Evolutionary conservation across 1,140 invertebrate genomes (phyloP), one percentile per base, ranked within the genome.

Genomic region (Drosophila equinoxialis): DNA sequence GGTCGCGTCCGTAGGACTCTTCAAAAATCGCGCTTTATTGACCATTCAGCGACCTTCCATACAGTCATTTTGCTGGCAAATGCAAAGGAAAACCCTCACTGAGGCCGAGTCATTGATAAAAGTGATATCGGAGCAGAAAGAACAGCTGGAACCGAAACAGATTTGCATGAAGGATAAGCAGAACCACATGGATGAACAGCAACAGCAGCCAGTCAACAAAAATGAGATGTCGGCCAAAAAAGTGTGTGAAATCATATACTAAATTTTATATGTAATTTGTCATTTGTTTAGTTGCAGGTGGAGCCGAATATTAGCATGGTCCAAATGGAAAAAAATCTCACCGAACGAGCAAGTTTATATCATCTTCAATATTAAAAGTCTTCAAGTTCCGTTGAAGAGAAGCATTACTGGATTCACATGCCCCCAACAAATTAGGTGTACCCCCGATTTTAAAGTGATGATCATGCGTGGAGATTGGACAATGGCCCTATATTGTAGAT

Each of bases 331-430:
- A n/a, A n/a, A n/a, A n/a, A n/a, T n/a, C n/a, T n/a, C n/a, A n/a
- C n/a, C n/a, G n/a, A n/a, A n/a, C n/a, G n/a, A n/a, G n/a, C n/a
- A n/a, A n/a, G 17, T 17, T 17, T 17, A 17, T 17, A 58, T 79
- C 23, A 65, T 62, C 14, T 72, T 76, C 2, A 72, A 76, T 63
- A 57, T 76, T 54, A 71, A 79, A 11, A 68, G 73, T 69, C 37
- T 79, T 7, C 61, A 61, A 10, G 23, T 37, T n/a, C 48, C 17
- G 6, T 42, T 26, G 17, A 69, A 72, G 55, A 61, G 72, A 1
- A 23, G 17, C 13, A 10, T 51, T 23, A 10, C 23, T 0, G 26
- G 42, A 23, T 39, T 58, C 4, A 23, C 33, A 6, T 6, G 1
- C 3, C 23, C 11, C 1, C 51, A 33, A 2, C 61, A 55, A 2